Evolutionary conservation across 2,113 vertebrate species (phyloP).

Genomic region (Gymnorhina tibicen): DNA sequence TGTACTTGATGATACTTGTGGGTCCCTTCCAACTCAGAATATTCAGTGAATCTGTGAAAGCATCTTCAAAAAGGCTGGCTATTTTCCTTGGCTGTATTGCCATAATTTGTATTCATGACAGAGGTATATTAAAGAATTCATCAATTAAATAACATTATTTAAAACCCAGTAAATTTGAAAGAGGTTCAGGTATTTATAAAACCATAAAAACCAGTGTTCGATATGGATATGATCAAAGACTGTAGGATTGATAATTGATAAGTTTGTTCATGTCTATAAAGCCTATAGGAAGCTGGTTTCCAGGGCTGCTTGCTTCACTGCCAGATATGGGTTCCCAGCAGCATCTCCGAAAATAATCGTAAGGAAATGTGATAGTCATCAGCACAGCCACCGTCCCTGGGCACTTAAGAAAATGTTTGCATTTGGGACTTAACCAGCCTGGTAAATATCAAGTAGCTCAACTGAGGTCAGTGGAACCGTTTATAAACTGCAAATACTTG

Average conservation of each 20-base stretch:
- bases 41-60: neutral
- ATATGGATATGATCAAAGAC: neutral
- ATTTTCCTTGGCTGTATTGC: neutral
- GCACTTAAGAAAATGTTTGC: neutral
- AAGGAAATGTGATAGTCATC: neutral
- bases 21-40: neutral
- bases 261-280: neutral
- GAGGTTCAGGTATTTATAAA: neutral
- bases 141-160: neutral
- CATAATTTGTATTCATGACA: neutral
- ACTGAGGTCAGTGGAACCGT: neutral
- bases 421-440: neutral
- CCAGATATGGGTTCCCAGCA: neutral
- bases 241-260: neutral
- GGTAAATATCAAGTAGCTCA: neutral
- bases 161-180: neutral
- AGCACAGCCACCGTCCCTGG: neutral
- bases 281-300: neutral
- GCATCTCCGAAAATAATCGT: neutral
- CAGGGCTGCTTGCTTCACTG: neutral
- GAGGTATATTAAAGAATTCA: neutral
- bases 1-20: neutral
- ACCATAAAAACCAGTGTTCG: rapidly evolving
- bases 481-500: neutral
- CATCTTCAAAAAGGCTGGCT: neutral